These are phyloP conservation scores for Tyria jacobaeae DNA, from an alignment of 2,888 invertebrate species.

Conservation along the genomic window DNA sequence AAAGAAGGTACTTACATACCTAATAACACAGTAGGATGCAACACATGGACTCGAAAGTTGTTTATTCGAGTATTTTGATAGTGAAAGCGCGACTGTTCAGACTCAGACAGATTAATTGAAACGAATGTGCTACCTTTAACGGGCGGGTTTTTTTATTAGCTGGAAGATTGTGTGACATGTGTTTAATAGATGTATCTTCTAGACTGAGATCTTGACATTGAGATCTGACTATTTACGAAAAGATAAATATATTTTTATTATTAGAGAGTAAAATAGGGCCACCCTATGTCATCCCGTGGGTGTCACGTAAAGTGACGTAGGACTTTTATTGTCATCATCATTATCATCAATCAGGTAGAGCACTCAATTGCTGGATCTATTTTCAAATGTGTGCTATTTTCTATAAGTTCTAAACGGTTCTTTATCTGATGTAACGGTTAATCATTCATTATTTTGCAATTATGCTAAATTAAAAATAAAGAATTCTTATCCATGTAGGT, in stretches of 20 bases:
- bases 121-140: conserved; percentile 2
- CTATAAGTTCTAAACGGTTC: too few relatives aligned
- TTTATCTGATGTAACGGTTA: background rate
- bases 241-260: too few relatives aligned
- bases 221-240: too few relatives aligned
- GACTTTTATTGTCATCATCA: too few relatives aligned
- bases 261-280: too few relatives aligned
- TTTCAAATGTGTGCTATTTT: too few relatives aligned
- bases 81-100: conserved; percentile 12
- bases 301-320: too few relatives aligned
- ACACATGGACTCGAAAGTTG: conserved; percentile 20
- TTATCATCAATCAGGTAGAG: too few relatives aligned
- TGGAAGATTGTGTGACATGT: background rate
- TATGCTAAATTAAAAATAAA: background rate
- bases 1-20: conserved; percentile 1
- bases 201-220: too few relatives aligned
- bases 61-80: conserved; percentile 28
- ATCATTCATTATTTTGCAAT: background rate
- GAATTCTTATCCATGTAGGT: background rate
- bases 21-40: background rate
- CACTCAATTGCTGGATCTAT: too few relatives aligned
- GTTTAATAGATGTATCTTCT: background rate
- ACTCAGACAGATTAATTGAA: conserved; percentile 8
- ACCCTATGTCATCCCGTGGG: too few relatives aligned
- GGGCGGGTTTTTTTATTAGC: background rate